Evolutionary conservation across 1,140 invertebrate species (phyloP), one percentile per base, ranked within the genome.

Genomic region (Drosophila equinoxialis): DNA sequence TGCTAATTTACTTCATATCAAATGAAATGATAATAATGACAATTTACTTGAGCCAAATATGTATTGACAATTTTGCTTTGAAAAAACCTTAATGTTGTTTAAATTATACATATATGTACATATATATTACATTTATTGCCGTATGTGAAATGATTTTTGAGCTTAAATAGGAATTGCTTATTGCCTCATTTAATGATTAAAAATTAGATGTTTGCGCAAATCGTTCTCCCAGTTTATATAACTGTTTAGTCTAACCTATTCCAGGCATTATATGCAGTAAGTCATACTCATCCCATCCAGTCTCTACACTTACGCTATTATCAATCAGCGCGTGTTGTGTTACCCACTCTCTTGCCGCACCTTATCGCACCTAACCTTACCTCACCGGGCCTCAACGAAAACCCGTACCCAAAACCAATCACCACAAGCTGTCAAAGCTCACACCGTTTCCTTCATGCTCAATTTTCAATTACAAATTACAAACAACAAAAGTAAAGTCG

Each of bases 401-500:
- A 65, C 35, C 42, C 71, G 35, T 64, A 60, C 20, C 13, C 41
- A 63, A 61, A 72, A 55, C 41, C 61, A 75, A 68, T 23, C 73
- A 68, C 64, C 57, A 33, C 57, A 65, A 81, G 76, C 67, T 87
- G 83, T 86, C 83, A 79, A 82, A 87, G 79, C 83, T 79, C 83
- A 86, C 83, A 82, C 67, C 71, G 82, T 76, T 86, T 77, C 71
- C 72, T 81, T 79, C 79, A 86, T 86, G 83, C 73, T 80, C 71
- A 84, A 65, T 89, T 89, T 89, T 89, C 84, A 89, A 89, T 89
- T 89, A 89, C 77, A 87, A 87, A 80, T 71, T 84, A 80, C 78
- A 80, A 80, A 74, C 45, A 51, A 51, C 45, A 51, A 51, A 51
- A 51, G 45, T n/a, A 79, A 79, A 77, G 63, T 67, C 77, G 81